Percentiles rank a stretch among this genome's conserved stretches.
phyloP scores from a whole-genome alignment of 2,113 vertebrate genomes.

The Saccopteryx bilineata region DNA sequence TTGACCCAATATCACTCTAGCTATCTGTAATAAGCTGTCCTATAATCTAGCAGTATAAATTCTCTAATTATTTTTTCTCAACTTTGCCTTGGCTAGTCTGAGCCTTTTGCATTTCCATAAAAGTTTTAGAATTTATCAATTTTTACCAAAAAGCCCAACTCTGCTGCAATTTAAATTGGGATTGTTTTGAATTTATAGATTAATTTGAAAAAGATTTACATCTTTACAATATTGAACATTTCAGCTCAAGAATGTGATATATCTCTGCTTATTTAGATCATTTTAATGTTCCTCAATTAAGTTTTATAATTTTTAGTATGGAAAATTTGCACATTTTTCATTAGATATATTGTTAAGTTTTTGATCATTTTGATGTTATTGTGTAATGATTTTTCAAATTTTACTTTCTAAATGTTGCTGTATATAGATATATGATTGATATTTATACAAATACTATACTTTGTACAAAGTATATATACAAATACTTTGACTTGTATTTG shows the following conservation, averaged over 20 bases:
- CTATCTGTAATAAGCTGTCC: not conserved
- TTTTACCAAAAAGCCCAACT: not conserved
- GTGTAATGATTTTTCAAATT: not conserved
- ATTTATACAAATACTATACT: not conserved
- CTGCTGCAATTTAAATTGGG: not conserved
- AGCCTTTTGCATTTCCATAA: not conserved
- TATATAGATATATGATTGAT: not conserved
- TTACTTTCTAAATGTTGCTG: not conserved
- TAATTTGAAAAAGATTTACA: not conserved
- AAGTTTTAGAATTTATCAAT: not conserved
- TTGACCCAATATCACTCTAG: not conserved
- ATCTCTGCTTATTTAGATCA: not conserved
- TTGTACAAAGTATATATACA: too few species aligned
- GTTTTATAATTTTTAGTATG: not conserved
- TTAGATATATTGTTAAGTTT: not conserved
- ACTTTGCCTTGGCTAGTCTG: not conserved
- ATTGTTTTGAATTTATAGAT: not conserved
- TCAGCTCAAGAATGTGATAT: not conserved
- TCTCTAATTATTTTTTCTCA: not conserved
- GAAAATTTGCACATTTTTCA: not conserved
- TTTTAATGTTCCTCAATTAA: not conserved
- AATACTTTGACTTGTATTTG: not conserved
- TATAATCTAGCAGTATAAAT: not conserved
- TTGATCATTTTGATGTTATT: not conserved
- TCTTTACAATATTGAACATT: not conserved